A percentile compares a stretch with the other conserved stretches of the same genome.
Conservation (phyloP, 2,113 vertebrate species). For the Grallaria varia region DNA sequence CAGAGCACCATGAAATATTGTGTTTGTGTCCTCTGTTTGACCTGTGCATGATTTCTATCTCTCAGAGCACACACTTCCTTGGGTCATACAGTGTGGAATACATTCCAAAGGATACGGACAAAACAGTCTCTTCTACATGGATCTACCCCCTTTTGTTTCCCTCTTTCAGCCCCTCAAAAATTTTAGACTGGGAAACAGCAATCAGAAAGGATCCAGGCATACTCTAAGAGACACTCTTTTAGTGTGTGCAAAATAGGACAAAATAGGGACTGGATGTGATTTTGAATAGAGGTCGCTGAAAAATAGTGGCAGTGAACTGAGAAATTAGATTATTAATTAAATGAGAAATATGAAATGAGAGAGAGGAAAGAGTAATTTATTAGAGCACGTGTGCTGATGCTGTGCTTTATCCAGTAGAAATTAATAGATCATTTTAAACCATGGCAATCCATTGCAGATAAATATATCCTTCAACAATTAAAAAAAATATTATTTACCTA, state of each 20-base stretch:
- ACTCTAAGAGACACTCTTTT: not conserved
- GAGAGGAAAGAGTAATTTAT: not conserved
- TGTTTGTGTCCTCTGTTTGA: not conserved
- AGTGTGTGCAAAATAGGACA: not conserved
- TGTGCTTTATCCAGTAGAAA: not conserved
- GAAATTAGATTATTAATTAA: slow-evolving; percentile 11
- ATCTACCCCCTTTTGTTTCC: not conserved
- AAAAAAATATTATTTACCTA: not conserved
- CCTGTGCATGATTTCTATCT: not conserved
- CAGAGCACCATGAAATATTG: not conserved
- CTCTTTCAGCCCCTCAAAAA: not conserved
- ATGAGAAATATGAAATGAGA: not conserved
- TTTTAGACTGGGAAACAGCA: not conserved
- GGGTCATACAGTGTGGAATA: not conserved
- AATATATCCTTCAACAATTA: not conserved
- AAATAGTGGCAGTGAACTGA: not conserved
- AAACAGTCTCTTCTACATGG: not conserved
- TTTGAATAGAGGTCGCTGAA: not conserved
- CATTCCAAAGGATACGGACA: not conserved
- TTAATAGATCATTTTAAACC: not conserved
- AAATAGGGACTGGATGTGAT: not conserved
- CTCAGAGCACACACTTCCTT: not conserved
- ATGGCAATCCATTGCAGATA: not conserved
- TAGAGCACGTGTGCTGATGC: not conserved
- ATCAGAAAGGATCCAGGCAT: not conserved